phyloP scores from a whole-genome alignment of 1,140 invertebrate species.

The Pseudomyrmex sp. region DNA sequence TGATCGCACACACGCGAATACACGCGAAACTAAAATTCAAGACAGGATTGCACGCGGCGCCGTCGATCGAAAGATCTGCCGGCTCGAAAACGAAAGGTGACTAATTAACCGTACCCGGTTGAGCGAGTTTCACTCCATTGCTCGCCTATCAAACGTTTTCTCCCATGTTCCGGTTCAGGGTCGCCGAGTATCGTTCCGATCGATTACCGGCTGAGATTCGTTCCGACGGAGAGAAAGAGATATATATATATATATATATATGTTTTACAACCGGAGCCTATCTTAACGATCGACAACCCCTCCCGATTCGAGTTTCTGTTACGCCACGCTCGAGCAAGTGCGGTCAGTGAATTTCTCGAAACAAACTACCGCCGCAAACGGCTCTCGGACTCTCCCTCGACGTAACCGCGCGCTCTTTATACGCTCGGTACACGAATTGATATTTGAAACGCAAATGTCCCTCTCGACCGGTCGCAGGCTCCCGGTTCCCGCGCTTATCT shows the following conservation, averaged over 20 bases:
- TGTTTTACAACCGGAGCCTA: slow-evolving; percentile 41
- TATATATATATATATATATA: slow-evolving; percentile 11
- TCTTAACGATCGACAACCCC: slow-evolving; percentile 42
- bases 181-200: slow-evolving; percentile 70
- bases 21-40: slow-evolving; percentile 9
- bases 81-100: slow-evolving; percentile 70
- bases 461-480: not conserved
- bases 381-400: not conserved
- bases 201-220: slow-evolving; percentile 66
- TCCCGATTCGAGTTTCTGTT: slow-evolving; percentile 35
- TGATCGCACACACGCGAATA: not conserved
- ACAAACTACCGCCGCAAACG: not conserved
- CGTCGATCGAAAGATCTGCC: slow-evolving; percentile 35
- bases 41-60: not conserved
- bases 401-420: not conserved
- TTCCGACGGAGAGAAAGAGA: slow-evolving; percentile 29
- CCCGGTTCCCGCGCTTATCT: not conserved
- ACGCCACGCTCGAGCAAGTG: slow-evolving; percentile 51
- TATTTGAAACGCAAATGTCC: slow-evolving; percentile 24
- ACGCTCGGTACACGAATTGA: not conserved
- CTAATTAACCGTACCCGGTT: slow-evolving; percentile 69
- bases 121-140: slow-evolving; percentile 67
- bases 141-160: slow-evolving; percentile 70
- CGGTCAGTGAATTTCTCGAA: slow-evolving; percentile 44
- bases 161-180: slow-evolving; percentile 72